phyloP scores from a whole-genome alignment of 2,888 invertebrate genomes.

The Callinectes sapidus region DNA sequence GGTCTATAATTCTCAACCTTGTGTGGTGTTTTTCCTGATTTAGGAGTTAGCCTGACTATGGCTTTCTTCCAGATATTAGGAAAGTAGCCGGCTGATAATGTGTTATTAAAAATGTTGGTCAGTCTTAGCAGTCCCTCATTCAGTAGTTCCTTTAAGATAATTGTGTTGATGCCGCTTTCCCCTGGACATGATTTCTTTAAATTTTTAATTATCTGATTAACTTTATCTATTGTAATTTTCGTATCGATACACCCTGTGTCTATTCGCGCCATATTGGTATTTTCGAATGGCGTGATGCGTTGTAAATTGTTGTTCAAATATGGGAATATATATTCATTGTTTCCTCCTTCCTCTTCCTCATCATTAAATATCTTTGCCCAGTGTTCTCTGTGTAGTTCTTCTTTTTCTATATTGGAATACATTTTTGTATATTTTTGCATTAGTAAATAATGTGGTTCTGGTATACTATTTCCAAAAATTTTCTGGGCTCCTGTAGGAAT shows the following conservation, averaged over 20 bases:
- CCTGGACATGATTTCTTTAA: neutral
- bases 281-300: too few species aligned
- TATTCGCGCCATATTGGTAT: too few species aligned
- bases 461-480: too few species aligned
- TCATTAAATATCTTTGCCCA: neutral
- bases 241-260: too few species aligned
- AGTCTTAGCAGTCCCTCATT: neutral
- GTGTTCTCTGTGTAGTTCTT: neutral
- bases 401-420: neutral
- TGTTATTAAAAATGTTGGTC: neutral
- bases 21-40: neutral
- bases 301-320: neutral
- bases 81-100: neutral
- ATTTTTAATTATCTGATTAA: too few species aligned
- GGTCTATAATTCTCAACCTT: neutral
- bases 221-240: too few species aligned
- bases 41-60: neutral
- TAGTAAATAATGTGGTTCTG: too few species aligned
- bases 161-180: neutral
- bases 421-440: too few species aligned
- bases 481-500: too few species aligned
- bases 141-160: neutral
- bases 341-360: neutral
- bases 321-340: too few species aligned
- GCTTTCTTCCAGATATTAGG: neutral